Evolutionary conservation across 2,888 invertebrate genomes (phyloP), one percentile per base, ranked within the genome.

Genomic region (Buathra laborator): DNA sequence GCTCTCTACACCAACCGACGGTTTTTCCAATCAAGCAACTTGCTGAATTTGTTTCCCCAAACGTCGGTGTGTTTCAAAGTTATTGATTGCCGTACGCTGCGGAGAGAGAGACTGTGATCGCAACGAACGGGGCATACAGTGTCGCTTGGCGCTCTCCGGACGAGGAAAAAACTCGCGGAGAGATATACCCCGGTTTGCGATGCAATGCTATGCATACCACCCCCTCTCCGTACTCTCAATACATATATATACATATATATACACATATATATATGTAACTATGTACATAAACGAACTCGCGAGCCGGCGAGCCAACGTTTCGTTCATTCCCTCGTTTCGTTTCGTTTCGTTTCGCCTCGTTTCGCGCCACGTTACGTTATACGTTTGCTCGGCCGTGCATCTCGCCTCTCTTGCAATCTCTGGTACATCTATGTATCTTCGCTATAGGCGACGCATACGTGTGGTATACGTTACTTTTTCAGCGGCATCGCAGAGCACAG

Each of bases 301-400:
- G 81, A 79, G 68, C 72, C 80, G 56, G 56, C 51, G 66, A 37
- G 66, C 37, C 53, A 19, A 62, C 48, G 82, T 81, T 75, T 81
- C 77, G 77, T 76, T 83, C 68, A 66, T 71, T 68, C 84, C 77
- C 85, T 87, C 84, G 90, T 89, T 87, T 87, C 90, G 90, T 91
- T 90, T 90, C 90, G 91, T 90, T 91, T 91, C 92, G 93, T 92
- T 91, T 92, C 93, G 91, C 91, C 91, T 92, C 93, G 92, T 92
- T 93, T 92, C 93, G 90, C 81, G 71, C 91, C 90, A 89, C 93
- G 92, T 92, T 92, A 90, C 91, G 91, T 91, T 90, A 87, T 89
- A 92, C 92, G 92, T 92, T 91, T 91, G 91, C 91, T 91, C 91
- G 90, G 89, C 91, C 90, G 91, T 91, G 92, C 91, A 92, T 92